Base-by-base conservation (phyloP, 2,797 vertebrate species). In the Clarias platycephalus region DNA sequence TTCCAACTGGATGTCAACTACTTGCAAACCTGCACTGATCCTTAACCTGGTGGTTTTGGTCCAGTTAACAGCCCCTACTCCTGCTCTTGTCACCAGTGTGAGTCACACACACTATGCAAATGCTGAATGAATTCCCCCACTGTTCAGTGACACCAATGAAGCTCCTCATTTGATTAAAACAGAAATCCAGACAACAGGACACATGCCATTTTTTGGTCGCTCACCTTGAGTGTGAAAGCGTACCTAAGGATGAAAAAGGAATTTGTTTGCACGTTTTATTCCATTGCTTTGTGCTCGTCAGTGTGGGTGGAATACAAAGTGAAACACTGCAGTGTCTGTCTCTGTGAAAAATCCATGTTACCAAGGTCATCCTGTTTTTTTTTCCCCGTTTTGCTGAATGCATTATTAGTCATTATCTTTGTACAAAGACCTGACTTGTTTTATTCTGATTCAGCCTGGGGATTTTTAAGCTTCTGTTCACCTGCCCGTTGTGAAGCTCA, bases 301-400 rank as follows among this genome's bases (percentile, higher is more conserved):
- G 22, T 1, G 55, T 9, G 66, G 82, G 77, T 0, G 74, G 92
- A 90, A 92, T 92, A 87, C 89, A 87, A 91, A 93, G 87, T 83
- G 90, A 88, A 66, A 22, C n/a, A 4, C 24, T 49, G 31, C 80
- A 57, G 57, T 62, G 80, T 79, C 71, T 82, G 80, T 81, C 53
- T 82, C 80, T 60, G 28, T 76, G 80, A 79, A 77, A 66, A 63
- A 86, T 79, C 40, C 74, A 82, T 81, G 84, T 82, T 82, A 86
- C 20, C 84, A 82, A 86, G 84, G 84, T 86, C 77, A 72, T 68
- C 34, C 74, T 75, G 77, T 49, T 75, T 79, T 68, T 55, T 53
- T 53, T 49, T 49, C 0, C 22, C 2, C 22, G 24, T 81, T 83
- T 15, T 68, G n/a, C 28, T 37, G 22, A 44, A 18, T 44, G 37